Evolutionary conservation across 2,888 invertebrate species (phyloP), one percentile per base, ranked within the genome.

Genomic region (Lasioglossum oenotherae): DNA sequence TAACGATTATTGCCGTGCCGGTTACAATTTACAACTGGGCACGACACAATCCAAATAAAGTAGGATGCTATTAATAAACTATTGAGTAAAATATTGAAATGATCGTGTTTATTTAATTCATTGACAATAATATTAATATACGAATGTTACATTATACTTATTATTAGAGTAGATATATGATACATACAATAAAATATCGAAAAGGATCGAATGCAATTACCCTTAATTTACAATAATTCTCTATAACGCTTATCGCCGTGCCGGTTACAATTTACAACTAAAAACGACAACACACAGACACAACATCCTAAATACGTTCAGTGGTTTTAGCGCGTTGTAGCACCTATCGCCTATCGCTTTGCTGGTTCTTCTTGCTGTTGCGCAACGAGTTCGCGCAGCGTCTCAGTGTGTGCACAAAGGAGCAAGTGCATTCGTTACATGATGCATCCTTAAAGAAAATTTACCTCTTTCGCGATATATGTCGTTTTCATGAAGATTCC

Each of bases 381-480:
- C 92, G 92, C 92, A 90, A 87, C 81, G 74, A 60, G 74, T 79
- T 71, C 87, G 91, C 91, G 90, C 89, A 89, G 90, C 89, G 91
- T 91, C 91, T 90, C 90, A 89, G 87, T 91, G 82, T 87, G 90
- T 90, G 91, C 90, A 91, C 82, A 74, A 85, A 87, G 84, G 85
- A 85, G 78, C 72, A 88, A 88, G 86, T 88, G 86, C 82, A 88
- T 82, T 86, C 82, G 88, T 87, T 87, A 85, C 90, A 87, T 77
- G 57, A 92, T 92, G 93, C 88, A 88, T 89, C 88, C 89, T 85
- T 92, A 86, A 91, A 86, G 81, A 85, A 87, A 73, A 67, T 84
- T 74, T 83, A 79, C 76, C 79, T 91, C 79, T 80, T 35, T 71
- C 64, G 78, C 69, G 81, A 78, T n/a, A 71, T 69, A 67, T 41